These are phyloP conservation scores for Phymatocera aterrima DNA, from an alignment of 2,888 invertebrate genomes.

Conservation along the genomic window DNA sequence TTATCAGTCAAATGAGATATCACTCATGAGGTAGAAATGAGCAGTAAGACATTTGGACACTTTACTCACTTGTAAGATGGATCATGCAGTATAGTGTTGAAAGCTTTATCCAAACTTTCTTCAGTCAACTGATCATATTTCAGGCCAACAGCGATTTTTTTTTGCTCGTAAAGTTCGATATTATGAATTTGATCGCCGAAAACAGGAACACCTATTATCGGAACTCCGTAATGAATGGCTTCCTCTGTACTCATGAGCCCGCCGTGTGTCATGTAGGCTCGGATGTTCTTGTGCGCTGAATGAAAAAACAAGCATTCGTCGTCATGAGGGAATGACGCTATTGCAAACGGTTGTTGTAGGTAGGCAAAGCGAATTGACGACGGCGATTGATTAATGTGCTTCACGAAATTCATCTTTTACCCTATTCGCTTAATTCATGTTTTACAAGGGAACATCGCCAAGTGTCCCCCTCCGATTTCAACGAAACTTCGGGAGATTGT, in stretches of 20 bases:
- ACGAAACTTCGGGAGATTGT: no score
- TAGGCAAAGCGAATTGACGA: no score
- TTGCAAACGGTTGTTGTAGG: no score
- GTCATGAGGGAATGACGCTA: not conserved
- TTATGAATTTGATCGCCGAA: conserved; percentile 60
- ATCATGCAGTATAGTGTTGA: conserved; percentile 58
- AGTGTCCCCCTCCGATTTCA: no score
- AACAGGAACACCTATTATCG: conserved; percentile 61
- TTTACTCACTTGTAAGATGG: conserved; percentile 55
- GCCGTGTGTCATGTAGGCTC: conserved; percentile 65
- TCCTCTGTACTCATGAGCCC: conserved; percentile 61
- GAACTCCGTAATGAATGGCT: conserved; percentile 58
- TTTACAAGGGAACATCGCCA: no score
- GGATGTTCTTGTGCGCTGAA: conserved; percentile 68
- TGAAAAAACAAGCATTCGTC: not conserved
- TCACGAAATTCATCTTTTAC: no score
- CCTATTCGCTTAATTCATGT: no score
- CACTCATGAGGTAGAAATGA: not conserved
- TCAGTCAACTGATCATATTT: conserved; percentile 56
- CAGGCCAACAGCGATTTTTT: conserved; percentile 58
- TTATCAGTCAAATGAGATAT: not conserved
- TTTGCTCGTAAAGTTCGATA: conserved; percentile 58
- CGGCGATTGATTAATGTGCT: no score
- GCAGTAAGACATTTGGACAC: not conserved
- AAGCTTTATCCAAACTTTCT: conserved; percentile 55